A percentile compares a stretch with the other conserved stretches of the same genome.
Conservation (phyloP, 2,113 vertebrate genomes). For the Erpornis zantholeuca region DNA sequence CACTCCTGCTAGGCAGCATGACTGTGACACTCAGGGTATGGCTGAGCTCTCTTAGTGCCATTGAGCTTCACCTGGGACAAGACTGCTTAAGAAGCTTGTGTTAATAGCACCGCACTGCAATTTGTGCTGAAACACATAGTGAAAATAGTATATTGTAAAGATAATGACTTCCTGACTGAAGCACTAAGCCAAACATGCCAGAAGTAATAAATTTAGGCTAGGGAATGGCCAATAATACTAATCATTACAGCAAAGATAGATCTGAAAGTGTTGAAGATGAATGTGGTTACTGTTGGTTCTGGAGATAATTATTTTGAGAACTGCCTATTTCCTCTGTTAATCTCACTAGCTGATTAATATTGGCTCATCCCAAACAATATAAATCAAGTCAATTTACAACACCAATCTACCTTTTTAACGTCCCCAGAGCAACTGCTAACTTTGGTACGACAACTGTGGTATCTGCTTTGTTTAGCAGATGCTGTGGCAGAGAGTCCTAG, state of each 20-base stretch:
- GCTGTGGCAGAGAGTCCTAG: neutral
- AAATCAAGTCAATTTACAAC: neutral
- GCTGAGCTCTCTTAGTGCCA: neutral
- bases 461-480: neutral
- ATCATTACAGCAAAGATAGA: neutral
- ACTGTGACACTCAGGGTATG: neutral
- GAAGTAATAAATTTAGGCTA: neutral
- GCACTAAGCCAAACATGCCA: neutral
- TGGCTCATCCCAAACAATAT: neutral
- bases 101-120: neutral
- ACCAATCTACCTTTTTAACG: neutral
- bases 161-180: neutral
- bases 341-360: neutral
- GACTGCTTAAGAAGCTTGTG: neutral
- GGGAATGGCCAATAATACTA: neutral
- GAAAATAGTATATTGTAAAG: neutral
- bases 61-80: neutral
- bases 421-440: neutral
- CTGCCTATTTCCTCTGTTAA: neutral
- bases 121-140: neutral
- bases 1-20: neutral
- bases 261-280: neutral
- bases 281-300: neutral
- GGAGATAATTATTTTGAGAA: neutral
- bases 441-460: neutral